Conservation (phyloP, 2,797 vertebrate species). For the Sebastes melanostomus region DNA sequence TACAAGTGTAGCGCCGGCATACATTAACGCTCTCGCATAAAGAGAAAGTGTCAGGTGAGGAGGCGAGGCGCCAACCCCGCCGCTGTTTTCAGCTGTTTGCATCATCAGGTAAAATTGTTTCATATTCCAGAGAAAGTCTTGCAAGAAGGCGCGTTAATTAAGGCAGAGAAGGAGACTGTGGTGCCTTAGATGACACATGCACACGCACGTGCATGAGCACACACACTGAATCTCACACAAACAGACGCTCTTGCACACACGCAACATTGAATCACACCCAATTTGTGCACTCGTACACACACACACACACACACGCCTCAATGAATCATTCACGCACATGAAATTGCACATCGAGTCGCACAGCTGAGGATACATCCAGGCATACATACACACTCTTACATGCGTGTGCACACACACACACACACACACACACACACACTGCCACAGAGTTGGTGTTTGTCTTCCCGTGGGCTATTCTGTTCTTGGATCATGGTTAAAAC, state of each 20-base stretch:
- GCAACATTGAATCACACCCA: constrained; percentile 23
- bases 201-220: background rate
- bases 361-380: background rate
- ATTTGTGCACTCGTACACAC: constrained; percentile 13
- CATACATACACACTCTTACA: background rate
- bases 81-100: constrained; percentile 75
- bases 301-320: constrained; percentile 20
- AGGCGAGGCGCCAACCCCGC: constrained; percentile 31
- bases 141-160: constrained; percentile 69
- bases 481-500: constrained; percentile 80
- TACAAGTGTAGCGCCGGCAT: constrained; percentile 54
- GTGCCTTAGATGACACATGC: constrained; percentile 43
- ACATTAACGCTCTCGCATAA: constrained; percentile 51
- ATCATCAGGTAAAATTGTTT: constrained; percentile 79
- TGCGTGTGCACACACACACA: background rate
- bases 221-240: background rate
- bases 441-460: constrained; percentile 57
- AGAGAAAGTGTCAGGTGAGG: constrained; percentile 62
- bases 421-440: constrained; percentile 20
- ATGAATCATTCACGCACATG: constrained; percentile 9
- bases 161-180: constrained; percentile 39
- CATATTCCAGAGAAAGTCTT: constrained; percentile 72
- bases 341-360: constrained; percentile 1
- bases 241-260: constrained; percentile 15
- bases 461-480: constrained; percentile 74